Evolutionary conservation across 1,140 invertebrate species (phyloP).

Genomic region (Acromyrmex heyeri): DNA sequence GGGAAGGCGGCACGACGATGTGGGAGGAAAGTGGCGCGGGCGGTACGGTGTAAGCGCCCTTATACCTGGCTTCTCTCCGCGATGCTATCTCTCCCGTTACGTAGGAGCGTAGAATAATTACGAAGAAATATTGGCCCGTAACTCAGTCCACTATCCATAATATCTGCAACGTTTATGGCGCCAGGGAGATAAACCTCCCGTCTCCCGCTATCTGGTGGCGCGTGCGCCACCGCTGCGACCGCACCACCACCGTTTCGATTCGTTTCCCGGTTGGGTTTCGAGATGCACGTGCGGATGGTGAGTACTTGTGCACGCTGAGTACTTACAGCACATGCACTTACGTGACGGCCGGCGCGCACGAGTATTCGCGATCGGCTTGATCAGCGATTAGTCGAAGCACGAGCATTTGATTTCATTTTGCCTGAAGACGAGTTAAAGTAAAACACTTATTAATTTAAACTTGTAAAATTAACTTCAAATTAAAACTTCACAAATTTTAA

Average conservation of each 20-base stretch:
- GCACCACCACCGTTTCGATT: constrained; percentile 21
- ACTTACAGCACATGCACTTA: constrained; percentile 3
- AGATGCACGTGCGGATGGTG: constrained; percentile 29
- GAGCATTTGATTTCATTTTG: constrained; percentile 9
- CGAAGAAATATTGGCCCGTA: constrained; percentile 75
- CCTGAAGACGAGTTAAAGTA: not conserved
- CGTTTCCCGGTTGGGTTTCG: constrained; percentile 26
- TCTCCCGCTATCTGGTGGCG: constrained; percentile 48
- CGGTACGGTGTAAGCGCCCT: not conserved
- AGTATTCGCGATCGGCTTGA: constrained; percentile 9
- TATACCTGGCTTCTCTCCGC: constrained; percentile 46
- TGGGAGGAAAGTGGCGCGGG: not conserved
- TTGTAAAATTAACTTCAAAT: not conserved
- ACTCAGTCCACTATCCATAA: constrained; percentile 71
- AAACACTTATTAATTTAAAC: not conserved
- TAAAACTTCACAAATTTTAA: not conserved
- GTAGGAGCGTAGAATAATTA: constrained; percentile 70
- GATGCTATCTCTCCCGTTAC: constrained; percentile 59
- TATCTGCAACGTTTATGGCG: constrained; percentile 69
- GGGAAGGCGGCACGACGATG: not conserved
- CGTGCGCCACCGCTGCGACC: constrained; percentile 37
- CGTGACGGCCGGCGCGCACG: constrained; percentile 1
- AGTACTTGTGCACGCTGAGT: constrained; percentile 14
- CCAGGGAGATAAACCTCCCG: constrained; percentile 64
- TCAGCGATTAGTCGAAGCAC: constrained; percentile 15